These are phyloP conservation scores for Papilio protenor DNA, from an alignment of 2,888 invertebrate species.

Conservation along the genomic window DNA sequence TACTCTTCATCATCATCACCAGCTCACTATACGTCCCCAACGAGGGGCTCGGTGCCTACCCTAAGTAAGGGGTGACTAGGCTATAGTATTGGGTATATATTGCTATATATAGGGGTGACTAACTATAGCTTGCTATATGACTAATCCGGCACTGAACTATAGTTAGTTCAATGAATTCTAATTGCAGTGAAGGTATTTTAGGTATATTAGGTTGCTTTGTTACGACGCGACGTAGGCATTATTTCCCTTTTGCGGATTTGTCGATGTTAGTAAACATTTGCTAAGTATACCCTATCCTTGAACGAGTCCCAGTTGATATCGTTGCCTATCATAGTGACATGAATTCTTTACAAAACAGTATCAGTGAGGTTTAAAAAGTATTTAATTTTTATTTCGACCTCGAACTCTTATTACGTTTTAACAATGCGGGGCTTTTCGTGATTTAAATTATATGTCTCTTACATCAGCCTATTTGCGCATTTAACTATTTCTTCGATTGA, in stretches of 20 bases:
- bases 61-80: no score
- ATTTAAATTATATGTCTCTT: constrained; percentile 1
- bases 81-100: no score
- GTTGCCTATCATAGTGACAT: not conserved
- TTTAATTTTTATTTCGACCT: not conserved
- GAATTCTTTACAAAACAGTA: not conserved
- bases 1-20: no score
- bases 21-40: no score
- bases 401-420: not conserved
- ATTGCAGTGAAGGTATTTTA: not conserved
- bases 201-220: not conserved
- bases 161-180: not conserved
- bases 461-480: constrained; percentile 10
- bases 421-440: not conserved
- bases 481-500: not conserved
- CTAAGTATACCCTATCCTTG: not conserved
- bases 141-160: no score
- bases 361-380: not conserved
- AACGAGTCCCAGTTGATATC: not conserved
- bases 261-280: constrained; percentile 4
- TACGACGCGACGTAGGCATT: not conserved
- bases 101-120: no score
- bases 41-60: no score
- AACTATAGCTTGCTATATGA: no score
- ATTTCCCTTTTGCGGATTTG: not conserved